Evolutionary conservation across 2,888 invertebrate genomes (phyloP), one percentile per base, ranked within the genome.

Genomic region (Hyposoter didymator): DNA sequence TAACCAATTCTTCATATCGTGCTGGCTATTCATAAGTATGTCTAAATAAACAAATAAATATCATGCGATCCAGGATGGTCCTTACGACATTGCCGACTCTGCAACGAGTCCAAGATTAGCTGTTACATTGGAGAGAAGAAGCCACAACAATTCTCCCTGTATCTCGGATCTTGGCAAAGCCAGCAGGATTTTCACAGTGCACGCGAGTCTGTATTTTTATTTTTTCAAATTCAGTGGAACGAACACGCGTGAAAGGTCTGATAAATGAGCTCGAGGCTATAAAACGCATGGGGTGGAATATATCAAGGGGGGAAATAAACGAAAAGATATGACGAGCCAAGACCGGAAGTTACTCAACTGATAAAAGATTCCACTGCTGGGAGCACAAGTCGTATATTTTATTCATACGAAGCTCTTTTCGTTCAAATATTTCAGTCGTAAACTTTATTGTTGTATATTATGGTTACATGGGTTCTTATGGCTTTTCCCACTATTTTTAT

Each of bases 331-430:
- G 39, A 52, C 39, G 28, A 67, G 43, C 69, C 1, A 81, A 81
- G 70, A 84, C 86, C 86, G 86, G 86, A 86, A 86, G 84, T 75
- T 78, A 43, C 35, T 45, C 35, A 17, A 72, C 22, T 19, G 80
- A 81, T 83, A 80, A 81, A 49, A 75, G 49, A 64, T 47, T 35
- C 14, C 12, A 45, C 43, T 47, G 55, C 19, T 64, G n/a, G n/a
- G 47, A 59, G 62, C 45, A 59, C 17, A 67, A 49, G 14, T 49
- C 43, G 19, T 55, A 73, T 59, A 12, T 39, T 10, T 47, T 28
- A 45, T 69, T 59, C 28, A 19, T 14, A 5, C 8, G 52, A 22
- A 19, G 19, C 12, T 69, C 14, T 43, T 17, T 45, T 45, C 17
- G 43, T 45, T 67, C 10, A 32, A 62, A 49, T 47, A 28, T 32